These are phyloP conservation scores for Synanthedon tipuliformis DNA, from an alignment of 2,888 invertebrate genomes.

Conservation along the genomic window DNA sequence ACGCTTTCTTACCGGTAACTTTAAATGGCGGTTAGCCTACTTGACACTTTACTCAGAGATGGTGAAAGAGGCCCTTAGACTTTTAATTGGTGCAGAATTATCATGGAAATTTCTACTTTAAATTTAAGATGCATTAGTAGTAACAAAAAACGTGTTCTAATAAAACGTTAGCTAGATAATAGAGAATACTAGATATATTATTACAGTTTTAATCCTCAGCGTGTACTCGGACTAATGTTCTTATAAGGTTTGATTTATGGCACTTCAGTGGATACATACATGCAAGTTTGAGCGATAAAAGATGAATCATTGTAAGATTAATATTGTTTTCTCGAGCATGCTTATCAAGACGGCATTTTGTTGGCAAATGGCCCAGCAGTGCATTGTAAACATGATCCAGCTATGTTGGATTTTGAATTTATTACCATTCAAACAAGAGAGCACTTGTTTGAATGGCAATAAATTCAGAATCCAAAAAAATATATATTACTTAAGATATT, in stretches of 20 bases:
- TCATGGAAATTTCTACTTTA: too few relatives aligned
- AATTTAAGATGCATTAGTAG: too few relatives aligned
- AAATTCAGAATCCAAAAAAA: too few relatives aligned
- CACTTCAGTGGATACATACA: conserved; percentile 30
- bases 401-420: neutral
- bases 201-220: neutral
- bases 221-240: conserved; percentile 4
- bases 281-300: conserved; percentile 52
- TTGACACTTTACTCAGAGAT: too few relatives aligned
- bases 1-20: too few relatives aligned
- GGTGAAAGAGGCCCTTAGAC: too few relatives aligned
- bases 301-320: conserved; percentile 50
- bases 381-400: conserved; percentile 4
- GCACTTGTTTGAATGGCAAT: neutral
- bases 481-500: too few relatives aligned
- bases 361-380: conserved; percentile 36
- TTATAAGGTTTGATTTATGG: conserved; percentile 40
- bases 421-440: neutral
- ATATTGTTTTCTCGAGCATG: conserved; percentile 37
- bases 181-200: too few relatives aligned
- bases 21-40: too few relatives aligned
- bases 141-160: too few relatives aligned
- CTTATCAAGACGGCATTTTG: conserved; percentile 45
- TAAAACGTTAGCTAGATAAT: too few relatives aligned
- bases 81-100: too few relatives aligned